These are phyloP conservation scores for Drosophila paranaensis DNA, from an alignment of 2,888 invertebrate genomes.

Conservation along the genomic window DNA sequence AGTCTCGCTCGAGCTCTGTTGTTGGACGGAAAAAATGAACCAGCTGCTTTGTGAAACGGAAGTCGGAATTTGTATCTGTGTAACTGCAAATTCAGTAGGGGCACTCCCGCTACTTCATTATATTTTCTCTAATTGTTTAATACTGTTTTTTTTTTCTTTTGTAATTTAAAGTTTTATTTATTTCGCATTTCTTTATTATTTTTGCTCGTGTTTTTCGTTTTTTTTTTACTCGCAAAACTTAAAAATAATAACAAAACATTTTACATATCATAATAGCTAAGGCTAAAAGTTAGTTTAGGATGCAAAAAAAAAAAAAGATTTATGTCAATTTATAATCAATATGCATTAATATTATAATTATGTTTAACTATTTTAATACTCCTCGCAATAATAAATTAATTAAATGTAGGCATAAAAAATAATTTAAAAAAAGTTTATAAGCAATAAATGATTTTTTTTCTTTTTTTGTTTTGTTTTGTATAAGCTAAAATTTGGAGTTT, in stretches of 20 bases:
- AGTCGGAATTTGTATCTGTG: constrained; percentile 11
- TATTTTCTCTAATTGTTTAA: constrained; percentile 27
- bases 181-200: constrained; percentile 21
- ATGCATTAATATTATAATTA: constrained; percentile 4
- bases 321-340: constrained; percentile 16
- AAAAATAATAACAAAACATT: constrained; percentile 79
- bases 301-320: constrained; percentile 27
- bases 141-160: constrained; percentile 28
- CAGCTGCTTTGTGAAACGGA: constrained; percentile 35
- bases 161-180: constrained; percentile 42
- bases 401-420: constrained; percentile 25
- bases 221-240: constrained; percentile 55
- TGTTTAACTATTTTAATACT: constrained; percentile 25
- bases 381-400: constrained; percentile 47
- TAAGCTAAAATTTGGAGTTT: constrained; percentile 37
- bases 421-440: constrained; percentile 3
- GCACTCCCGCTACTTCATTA: constrained; percentile 20
- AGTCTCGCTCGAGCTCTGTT: constrained; percentile 29
- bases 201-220: constrained; percentile 32
- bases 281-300: constrained; percentile 35
- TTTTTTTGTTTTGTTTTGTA: neutral
- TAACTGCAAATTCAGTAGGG: constrained; percentile 7
- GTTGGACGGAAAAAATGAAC: constrained; percentile 71
- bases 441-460: constrained; percentile 7
- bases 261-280: constrained; percentile 37